phyloP scores from a whole-genome alignment of 1,140 invertebrate species.

The Temnothorax longispinosus region DNA sequence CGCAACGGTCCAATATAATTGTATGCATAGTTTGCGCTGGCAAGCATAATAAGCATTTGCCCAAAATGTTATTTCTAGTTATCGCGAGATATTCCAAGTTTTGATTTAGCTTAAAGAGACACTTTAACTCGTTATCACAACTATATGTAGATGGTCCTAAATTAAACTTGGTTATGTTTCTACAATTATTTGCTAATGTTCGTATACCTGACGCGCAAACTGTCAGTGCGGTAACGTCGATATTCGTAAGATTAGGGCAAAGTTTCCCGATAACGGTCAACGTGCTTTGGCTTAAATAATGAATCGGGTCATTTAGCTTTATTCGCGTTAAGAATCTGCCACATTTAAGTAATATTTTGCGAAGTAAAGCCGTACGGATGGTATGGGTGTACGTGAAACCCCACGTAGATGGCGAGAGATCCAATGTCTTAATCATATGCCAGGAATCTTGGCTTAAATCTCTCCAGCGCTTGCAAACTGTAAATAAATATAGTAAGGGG shows the following conservation, averaged over 20 bases:
- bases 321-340: conserved; percentile 79
- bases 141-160: conserved; percentile 71
- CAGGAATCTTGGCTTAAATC: conserved; percentile 78
- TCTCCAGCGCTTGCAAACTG: conserved; percentile 82
- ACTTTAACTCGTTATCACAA: conserved; percentile 79
- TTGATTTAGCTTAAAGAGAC: conserved; percentile 77
- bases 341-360: conserved; percentile 80
- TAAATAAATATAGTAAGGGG: too few relatives aligned
- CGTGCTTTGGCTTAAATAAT: conserved; percentile 76
- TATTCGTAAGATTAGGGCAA: conserved; percentile 79
- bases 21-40: conserved; percentile 76
- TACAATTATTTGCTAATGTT: conserved; percentile 75
- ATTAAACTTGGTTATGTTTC: conserved; percentile 76
- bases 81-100: conserved; percentile 77
- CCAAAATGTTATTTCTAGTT: conserved; percentile 68
- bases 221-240: conserved; percentile 76
- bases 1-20: conserved; percentile 73
- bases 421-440: conserved; percentile 75
- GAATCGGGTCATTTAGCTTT: conserved; percentile 64
- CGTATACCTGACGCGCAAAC: conserved; percentile 79
- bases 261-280: conserved; percentile 79
- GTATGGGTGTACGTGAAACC: conserved; percentile 42
- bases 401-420: conserved; percentile 72
- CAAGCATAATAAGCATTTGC: conserved; percentile 76
- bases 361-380: conserved; percentile 74